Evolutionary conservation across 2,113 vertebrate species (phyloP).

Genomic region (Australoheros scitulus): DNA sequence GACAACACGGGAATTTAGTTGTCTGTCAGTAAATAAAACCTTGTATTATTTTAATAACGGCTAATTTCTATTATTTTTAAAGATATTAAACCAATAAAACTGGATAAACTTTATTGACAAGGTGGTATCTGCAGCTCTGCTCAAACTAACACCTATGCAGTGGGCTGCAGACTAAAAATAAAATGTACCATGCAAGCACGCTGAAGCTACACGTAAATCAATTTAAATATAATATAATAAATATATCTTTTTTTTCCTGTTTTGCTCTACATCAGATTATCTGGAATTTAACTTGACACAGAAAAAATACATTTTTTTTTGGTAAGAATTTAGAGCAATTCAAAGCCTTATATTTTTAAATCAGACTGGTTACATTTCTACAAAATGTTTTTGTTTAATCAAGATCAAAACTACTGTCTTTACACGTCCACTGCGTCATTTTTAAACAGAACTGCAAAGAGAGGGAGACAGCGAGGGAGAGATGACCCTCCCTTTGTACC

Average conservation of each 20-base stretch:
- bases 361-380: conserved; percentile 49
- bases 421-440: conserved; percentile 60
- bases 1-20: background rate
- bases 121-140: background rate
- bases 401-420: conserved; percentile 48
- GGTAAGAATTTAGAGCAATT: no score
- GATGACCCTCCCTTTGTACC: conserved; percentile 72
- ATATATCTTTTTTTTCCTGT: background rate
- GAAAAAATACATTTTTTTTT: no score
- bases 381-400: conserved; percentile 25
- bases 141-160: background rate
- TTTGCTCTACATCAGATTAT: background rate
- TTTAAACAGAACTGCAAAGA: conserved; percentile 61
- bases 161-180: background rate
- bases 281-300: background rate
- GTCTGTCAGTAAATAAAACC: background rate
- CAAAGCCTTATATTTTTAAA: conserved; percentile 17
- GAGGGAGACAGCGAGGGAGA: conserved; percentile 44
- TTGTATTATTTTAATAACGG: background rate
- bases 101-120: background rate
- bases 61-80: background rate
- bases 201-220: background rate
- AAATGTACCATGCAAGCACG: background rate
- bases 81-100: background rate
- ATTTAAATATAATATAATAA: background rate